Evolutionary conservation across 2,113 vertebrate genomes (phyloP).

Genomic region (Menura novaehollandiae): DNA sequence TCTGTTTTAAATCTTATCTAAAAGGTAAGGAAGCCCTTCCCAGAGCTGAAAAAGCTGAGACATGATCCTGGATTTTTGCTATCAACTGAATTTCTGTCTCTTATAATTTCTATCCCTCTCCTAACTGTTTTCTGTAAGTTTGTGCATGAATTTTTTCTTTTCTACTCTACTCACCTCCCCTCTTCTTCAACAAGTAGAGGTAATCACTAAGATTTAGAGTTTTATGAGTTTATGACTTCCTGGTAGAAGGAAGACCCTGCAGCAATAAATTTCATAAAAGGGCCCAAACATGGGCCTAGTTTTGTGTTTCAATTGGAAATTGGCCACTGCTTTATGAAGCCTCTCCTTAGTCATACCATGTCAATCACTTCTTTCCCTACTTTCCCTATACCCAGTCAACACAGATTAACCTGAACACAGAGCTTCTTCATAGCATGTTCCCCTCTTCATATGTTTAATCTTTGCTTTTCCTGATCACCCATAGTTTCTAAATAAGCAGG

Average conservation of each 20-base stretch:
- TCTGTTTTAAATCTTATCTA: not conserved
- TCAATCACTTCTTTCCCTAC: not conserved
- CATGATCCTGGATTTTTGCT: not conserved
- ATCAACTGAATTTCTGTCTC: not conserved
- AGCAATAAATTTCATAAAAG: not conserved
- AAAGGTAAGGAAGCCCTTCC: not conserved
- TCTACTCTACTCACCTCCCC: not conserved
- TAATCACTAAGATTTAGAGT: not conserved
- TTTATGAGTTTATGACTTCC: not conserved
- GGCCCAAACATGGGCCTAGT: not conserved
- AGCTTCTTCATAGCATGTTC: not conserved
- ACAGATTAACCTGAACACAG: accelerated
- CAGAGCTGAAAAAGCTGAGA: not conserved
- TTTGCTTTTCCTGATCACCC: not conserved
- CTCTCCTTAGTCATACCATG: not conserved
- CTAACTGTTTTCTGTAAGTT: not conserved
- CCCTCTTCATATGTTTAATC: not conserved
- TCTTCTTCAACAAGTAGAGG: not conserved
- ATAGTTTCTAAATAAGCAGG: not conserved
- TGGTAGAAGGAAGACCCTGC: not conserved
- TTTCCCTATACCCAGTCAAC: not conserved
- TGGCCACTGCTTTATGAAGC: not conserved
- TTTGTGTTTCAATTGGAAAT: not conserved
- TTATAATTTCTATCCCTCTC: not conserved
- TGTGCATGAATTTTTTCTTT: not conserved